Conservation (phyloP, 2,797 vertebrate genomes). For the Gorsachius magnificus region DNA sequence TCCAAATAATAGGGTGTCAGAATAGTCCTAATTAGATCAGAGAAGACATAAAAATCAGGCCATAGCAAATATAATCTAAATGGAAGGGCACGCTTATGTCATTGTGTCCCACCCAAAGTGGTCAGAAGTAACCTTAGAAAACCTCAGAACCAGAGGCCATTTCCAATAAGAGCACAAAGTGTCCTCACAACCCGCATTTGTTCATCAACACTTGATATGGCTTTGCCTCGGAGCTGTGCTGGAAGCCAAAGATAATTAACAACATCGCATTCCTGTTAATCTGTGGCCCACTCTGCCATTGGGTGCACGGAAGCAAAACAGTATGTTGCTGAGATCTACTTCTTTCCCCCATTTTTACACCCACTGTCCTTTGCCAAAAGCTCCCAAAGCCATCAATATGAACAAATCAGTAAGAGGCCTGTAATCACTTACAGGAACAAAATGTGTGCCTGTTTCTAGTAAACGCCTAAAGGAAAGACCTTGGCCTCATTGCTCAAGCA, state of each 20-base stretch:
- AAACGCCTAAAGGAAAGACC: not conserved
- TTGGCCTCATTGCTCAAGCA: not conserved
- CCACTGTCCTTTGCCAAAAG: not conserved
- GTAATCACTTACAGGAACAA: constrained; percentile 3
- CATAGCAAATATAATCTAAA: not conserved
- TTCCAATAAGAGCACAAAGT: not conserved
- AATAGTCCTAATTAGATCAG: not conserved
- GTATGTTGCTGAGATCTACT: not conserved
- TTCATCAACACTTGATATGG: not conserved
- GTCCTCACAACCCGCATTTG: fast-evolving
- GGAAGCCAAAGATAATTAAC: not conserved
- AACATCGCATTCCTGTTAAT: not conserved
- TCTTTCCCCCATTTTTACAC: not conserved
- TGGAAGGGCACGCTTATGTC: not conserved
- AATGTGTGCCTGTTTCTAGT: not conserved
- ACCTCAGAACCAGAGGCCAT: not conserved
- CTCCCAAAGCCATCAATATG: not conserved
- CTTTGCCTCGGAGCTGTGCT: not conserved
- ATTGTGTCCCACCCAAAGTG: not conserved
- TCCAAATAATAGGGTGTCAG: not conserved
- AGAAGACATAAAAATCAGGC: not conserved
- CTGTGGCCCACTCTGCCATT: not conserved
- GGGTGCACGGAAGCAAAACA: not conserved
- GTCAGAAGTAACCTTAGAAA: not conserved
- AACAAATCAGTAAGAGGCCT: not conserved